Evolutionary conservation across 2,113 vertebrate species (phyloP).

Genomic region (Microcebus ravelobensis): DNA sequence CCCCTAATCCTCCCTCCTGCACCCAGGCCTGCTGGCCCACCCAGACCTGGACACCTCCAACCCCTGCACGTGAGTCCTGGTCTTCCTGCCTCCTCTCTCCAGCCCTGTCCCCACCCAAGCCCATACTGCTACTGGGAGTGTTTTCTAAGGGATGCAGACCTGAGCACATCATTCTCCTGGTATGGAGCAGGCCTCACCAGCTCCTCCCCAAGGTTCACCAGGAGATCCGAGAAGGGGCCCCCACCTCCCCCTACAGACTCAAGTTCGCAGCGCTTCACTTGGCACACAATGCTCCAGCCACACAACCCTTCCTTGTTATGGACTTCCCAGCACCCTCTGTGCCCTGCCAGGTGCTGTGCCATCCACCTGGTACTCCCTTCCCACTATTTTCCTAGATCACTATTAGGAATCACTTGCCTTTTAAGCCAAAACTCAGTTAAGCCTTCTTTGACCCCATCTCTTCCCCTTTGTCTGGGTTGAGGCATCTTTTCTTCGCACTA

Average conservation of each 20-base stretch:
- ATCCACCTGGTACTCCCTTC: not conserved
- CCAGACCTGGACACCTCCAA: not conserved
- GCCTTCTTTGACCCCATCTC: not conserved
- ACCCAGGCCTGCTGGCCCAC: not conserved
- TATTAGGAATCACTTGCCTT: not conserved
- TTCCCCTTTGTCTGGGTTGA: not conserved
- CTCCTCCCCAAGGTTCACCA: not conserved
- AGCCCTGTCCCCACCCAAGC: not conserved
- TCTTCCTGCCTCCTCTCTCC: not conserved
- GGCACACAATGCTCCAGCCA: not conserved
- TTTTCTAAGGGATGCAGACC: not conserved
- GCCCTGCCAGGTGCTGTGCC: not conserved
- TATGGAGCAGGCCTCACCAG: not conserved
- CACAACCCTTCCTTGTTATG: no score
- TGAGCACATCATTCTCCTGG: not conserved
- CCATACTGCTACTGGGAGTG: not conserved
- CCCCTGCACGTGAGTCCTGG: not conserved
- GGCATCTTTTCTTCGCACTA: not conserved
- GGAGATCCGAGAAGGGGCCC: not conserved
- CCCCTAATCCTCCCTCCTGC: not conserved
- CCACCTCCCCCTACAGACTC: no score
- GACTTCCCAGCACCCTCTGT: not conserved
- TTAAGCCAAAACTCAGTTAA: not conserved
- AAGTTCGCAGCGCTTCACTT: accelerated
- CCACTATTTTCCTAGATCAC: not conserved